Evolutionary conservation across 2,113 vertebrate species (phyloP), one percentile per base, ranked within the genome.

Genomic region (Cryptotis parvus): DNA sequence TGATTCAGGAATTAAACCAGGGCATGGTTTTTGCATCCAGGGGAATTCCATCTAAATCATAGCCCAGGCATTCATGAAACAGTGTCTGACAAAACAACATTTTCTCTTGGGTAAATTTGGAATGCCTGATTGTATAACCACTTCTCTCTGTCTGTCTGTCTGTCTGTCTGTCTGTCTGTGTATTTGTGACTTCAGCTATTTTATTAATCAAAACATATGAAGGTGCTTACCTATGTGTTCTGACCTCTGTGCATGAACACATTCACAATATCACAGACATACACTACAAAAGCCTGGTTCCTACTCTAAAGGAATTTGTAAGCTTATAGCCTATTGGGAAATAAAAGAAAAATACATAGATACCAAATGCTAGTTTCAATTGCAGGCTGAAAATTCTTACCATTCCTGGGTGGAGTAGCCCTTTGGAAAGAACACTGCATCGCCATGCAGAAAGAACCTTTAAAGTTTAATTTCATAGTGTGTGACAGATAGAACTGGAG

Each of bases 1-100:
- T 45, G 41, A 69, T 91, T 91, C 61, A 52, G 35, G 55, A 87
- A 90, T 95, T 91, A 89, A 94, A 91, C 26, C 77, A 84, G 77
- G 77, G 33, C 39, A 20, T 85, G 24, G 24, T 55, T 85, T 96
- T 85, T 87, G 7, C 26, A 68, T 90, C 20, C 55, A 77, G 85
- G 83, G 79, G 68, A 93, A 89, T 94, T 87, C 88, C 89, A 55
- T 69, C 33, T 83, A 80, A 92, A 69, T 76, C 79, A 91, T 35
- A 90, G 66, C 39, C 43, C 72, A 49, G 78, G 26, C 26, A 26
- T 77, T 90, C 45, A 55, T 49, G 27, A 82, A 91, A 72, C 22
- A 76, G 65, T 70, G 9, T 78, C 27, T 78, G 39, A 65, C 75
- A 26, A 33, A 22, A 85, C 31, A 83, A 78, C 22, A 9, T 89